These are phyloP conservation scores for Tetragonula carbonaria DNA, from an alignment of 2,888 invertebrate genomes.

Conservation along the genomic window DNA sequence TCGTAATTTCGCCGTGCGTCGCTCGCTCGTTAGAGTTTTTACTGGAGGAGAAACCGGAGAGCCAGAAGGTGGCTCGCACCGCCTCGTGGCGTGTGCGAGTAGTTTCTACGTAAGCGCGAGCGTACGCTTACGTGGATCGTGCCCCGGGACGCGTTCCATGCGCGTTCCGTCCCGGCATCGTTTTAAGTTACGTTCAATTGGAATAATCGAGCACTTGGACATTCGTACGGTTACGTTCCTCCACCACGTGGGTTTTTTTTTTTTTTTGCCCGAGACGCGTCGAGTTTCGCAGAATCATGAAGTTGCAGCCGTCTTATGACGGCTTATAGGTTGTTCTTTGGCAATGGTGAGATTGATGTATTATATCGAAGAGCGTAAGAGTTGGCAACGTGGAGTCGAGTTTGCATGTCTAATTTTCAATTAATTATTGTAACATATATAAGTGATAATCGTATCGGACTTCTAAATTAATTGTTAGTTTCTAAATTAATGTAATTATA, in stretches of 20 bases:
- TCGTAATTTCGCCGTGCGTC: constrained; percentile 39
- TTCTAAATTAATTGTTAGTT: no score
- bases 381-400: no score
- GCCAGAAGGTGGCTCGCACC: constrained; percentile 2
- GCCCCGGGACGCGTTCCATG: constrained; percentile 6
- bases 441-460: no score
- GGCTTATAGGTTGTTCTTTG: background rate
- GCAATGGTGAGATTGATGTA: background rate
- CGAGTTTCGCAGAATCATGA: background rate
- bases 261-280: background rate
- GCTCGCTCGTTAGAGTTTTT: constrained; percentile 52
- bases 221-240: background rate
- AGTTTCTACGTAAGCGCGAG: constrained; percentile 16
- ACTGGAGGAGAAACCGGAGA: constrained; percentile 29
- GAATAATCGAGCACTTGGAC: constrained; percentile 20
- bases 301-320: background rate
- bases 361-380: background rate
- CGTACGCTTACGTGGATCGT: constrained; percentile 16
- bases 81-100: background rate
- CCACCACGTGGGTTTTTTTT: background rate
- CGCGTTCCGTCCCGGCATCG: background rate
- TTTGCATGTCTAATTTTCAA: no score
- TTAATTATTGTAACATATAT: no score
- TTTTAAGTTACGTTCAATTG: constrained; percentile 17
- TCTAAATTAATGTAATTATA: no score